Conservation (phyloP, 2,797 vertebrate species). For the Eulemur coronatus region DNA sequence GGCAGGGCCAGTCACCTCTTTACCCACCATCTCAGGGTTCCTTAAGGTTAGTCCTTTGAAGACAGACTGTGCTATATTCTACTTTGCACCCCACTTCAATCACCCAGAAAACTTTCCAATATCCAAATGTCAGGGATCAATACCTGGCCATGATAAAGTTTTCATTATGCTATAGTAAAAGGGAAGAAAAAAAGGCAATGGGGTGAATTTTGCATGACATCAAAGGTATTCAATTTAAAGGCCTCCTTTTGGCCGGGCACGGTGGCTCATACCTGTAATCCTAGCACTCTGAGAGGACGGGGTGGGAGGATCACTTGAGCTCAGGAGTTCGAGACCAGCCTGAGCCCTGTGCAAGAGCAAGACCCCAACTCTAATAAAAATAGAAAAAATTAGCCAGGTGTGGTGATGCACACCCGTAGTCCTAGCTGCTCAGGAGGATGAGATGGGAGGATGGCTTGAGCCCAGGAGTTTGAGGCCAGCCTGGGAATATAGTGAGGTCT, state of each 20-base stretch:
- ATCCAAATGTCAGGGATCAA: not conserved
- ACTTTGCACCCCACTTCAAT: not conserved
- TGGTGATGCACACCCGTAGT: no score
- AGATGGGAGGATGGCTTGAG: not conserved
- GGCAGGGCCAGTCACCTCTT: not conserved
- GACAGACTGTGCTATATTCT: not conserved
- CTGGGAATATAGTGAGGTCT: not conserved
- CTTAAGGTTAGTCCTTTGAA: not conserved
- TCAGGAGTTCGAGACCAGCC: not conserved
- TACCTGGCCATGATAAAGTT: not conserved
- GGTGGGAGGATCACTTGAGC: not conserved
- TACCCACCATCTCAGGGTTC: not conserved
- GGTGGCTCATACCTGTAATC: not conserved
- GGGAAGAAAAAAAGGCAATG: not conserved
- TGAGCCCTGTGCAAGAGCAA: no score
- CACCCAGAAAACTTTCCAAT: not conserved
- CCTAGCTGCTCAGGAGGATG: not conserved
- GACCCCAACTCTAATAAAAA: no score
- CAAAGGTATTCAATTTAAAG: not conserved
- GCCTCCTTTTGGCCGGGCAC: not conserved
- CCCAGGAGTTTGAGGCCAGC: not conserved
- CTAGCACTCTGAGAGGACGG: not conserved
- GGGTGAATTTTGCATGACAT: not conserved
- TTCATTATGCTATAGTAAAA: not conserved
- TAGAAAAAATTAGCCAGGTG: no score